Evolutionary conservation across 1,140 invertebrate species (phyloP), one percentile per base, ranked within the genome.

Genomic region (Macrocentrus cingulum): DNA sequence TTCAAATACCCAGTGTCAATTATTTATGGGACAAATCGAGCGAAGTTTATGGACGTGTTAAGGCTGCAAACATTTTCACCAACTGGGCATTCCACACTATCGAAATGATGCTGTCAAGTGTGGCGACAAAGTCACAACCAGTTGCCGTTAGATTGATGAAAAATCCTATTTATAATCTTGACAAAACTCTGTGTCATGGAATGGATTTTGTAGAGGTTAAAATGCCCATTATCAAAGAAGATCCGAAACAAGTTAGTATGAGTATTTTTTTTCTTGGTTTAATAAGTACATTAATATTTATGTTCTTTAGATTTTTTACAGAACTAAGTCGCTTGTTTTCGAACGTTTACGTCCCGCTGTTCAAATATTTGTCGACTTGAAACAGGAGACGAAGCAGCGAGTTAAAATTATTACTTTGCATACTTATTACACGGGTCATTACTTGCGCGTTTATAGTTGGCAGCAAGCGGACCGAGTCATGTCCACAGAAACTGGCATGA

Each of bases 191-290:
- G 9, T 77, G 74, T 54, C 70, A 72, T 49, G 75, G 72, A 6
- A 60, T 78, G 19, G 69, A 75, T 59, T 74, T 74, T 51, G 66
- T 76, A 1, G 72, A 74, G 66, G 59, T 74, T 4, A 75, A 71
- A 39, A 23, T 78, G 9, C 75, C 75, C 1, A 71, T 76, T 34
- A 71, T 78, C n/a, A 77, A 77, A 48, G 67, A 77, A 62, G 66
- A 71, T 48, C 74, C 76, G 2, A 62, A 68, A 56, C 63, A 75
- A 59, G 74, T 76, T 59, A 62, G 57, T 42, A 16, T n/a, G n/a
- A n/a, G n/a, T n/a, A n/a, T n/a, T n/a, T n/a, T n/a, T n/a, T n/a
- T n/a, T 39, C n/a, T 39, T 39, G 16, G 16, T 34, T 34, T 34
- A 34, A 7, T 7, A 34, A 6, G 6, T 34, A 34, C n/a, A 53